These are phyloP conservation scores for Dinocampus coccinellae DNA, from an alignment of 2,888 invertebrate genomes.

Conservation along the genomic window DNA sequence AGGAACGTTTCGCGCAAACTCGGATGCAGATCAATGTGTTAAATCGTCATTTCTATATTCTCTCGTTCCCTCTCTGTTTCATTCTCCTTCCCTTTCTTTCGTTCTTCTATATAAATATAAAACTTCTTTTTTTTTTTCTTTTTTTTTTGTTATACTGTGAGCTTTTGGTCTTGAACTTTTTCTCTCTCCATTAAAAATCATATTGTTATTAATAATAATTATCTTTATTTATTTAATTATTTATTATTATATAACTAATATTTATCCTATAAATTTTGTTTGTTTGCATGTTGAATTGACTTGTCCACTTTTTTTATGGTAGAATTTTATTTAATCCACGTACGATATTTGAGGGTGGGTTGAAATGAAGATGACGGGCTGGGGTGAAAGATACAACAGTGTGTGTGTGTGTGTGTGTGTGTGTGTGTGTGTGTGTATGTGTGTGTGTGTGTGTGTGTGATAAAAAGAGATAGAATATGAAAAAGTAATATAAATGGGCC, in stretches of 20 bases:
- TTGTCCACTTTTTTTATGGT: not conserved
- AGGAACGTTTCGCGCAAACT: conserved; percentile 51
- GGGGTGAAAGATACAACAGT: too few relatives aligned
- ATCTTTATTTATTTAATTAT: not conserved
- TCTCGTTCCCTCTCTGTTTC: too few relatives aligned
- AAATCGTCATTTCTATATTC: conserved; percentile 49
- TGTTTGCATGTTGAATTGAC: not conserved
- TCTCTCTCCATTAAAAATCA: not conserved
- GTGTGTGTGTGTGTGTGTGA: too few relatives aligned
- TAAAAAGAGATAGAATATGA: too few relatives aligned
- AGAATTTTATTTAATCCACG: not conserved
- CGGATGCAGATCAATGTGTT: conserved; percentile 62
- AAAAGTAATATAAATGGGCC: not conserved
- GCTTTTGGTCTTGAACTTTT: not conserved
- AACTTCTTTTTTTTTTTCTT: not conserved
- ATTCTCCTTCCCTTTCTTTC: not conserved
- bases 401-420: too few relatives aligned
- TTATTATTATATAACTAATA: not conserved
- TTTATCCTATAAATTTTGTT: not conserved
- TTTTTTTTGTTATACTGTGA: not conserved
- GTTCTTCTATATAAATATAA: too few relatives aligned
- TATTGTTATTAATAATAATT: not conserved
- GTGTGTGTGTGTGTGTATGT: too few relatives aligned
- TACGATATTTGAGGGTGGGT: not conserved
- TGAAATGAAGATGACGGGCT: not conserved